These are phyloP conservation scores for Silurus asotus DNA, from an alignment of 2,113 vertebrate species.

Conservation along the genomic window DNA sequence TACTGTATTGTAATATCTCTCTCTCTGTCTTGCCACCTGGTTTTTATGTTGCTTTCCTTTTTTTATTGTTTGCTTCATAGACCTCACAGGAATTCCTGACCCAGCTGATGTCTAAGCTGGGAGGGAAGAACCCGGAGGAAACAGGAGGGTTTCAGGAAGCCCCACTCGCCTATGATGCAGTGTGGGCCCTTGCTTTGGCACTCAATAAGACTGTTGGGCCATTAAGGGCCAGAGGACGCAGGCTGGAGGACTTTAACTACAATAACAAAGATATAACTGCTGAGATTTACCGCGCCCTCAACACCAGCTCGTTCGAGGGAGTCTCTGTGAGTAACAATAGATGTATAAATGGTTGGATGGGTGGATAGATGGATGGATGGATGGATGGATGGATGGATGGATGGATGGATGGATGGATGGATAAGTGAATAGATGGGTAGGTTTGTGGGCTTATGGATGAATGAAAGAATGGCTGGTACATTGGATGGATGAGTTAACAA, in stretches of 20 bases:
- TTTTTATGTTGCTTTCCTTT: neutral
- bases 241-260: slow-evolving; percentile 95
- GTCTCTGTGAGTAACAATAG: slow-evolving; percentile 83
- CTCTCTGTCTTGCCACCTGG: neutral
- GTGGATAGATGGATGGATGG: no score
- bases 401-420: neutral
- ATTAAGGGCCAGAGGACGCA: slow-evolving; percentile 79
- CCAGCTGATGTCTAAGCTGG: slow-evolving; percentile 85
- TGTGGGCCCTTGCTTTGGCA: slow-evolving; percentile 92
- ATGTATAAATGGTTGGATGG: no score
- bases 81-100: slow-evolving; percentile 92
- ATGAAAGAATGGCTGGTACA: no score
- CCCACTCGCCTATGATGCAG: slow-evolving; percentile 89
- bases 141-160: slow-evolving; percentile 94
- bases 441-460: neutral
- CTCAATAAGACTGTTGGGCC: slow-evolving; percentile 91
- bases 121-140: slow-evolving; percentile 87
- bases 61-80: slow-evolving; percentile 60
- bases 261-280: slow-evolving; percentile 93
- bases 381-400: neutral
- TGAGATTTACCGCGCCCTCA: slow-evolving; percentile 92
- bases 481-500: neutral
- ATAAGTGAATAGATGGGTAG: neutral
- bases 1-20: neutral
- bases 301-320: slow-evolving; percentile 93